A percentile compares a stretch with the other conserved stretches of the same genome.
These are phyloP conservation scores for Drosophila nasuta DNA, from an alignment of 1,140 invertebrate species.

Conservation along the genomic window DNA sequence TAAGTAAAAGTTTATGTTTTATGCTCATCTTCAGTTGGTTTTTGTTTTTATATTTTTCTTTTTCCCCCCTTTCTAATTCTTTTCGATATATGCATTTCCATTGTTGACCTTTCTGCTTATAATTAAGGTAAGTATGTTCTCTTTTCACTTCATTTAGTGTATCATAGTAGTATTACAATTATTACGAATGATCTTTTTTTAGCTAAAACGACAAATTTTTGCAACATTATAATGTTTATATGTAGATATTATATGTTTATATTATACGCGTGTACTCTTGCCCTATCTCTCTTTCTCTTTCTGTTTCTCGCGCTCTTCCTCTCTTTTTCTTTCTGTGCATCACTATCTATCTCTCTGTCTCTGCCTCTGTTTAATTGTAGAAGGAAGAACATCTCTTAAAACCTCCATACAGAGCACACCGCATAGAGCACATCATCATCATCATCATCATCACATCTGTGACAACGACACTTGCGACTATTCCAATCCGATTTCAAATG, in stretches of 20 bases:
- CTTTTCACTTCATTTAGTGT: constrained; percentile 6
- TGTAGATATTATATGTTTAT: constrained; percentile 35
- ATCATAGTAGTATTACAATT: constrained; percentile 36
- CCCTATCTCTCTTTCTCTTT: neutral
- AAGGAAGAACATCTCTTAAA: constrained; percentile 12
- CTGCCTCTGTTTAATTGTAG: constrained; percentile 11
- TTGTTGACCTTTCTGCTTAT: constrained; percentile 34
- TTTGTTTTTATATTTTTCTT: neutral
- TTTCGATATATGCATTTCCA: neutral
- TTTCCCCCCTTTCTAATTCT: neutral
- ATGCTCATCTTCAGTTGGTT: neutral
- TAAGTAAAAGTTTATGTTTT: constrained; percentile 22
- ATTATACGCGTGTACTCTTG: constrained; percentile 25
- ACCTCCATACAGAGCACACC: constrained; percentile 12
- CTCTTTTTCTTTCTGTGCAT: neutral
- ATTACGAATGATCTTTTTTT: constrained; percentile 41
- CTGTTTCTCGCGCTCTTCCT: neutral
- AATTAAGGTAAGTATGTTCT: constrained; percentile 43
- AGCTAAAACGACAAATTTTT: constrained; percentile 50
- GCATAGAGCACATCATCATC: too few relatives aligned
- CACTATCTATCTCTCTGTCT: neutral
- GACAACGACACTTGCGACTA: constrained; percentile 19
- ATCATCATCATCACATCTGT: constrained; percentile 8
- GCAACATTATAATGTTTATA: constrained; percentile 48
- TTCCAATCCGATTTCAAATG: constrained; percentile 1